Base-by-base conservation (phyloP, 2,113 vertebrate genomes). In the Mobula birostris region DNA sequence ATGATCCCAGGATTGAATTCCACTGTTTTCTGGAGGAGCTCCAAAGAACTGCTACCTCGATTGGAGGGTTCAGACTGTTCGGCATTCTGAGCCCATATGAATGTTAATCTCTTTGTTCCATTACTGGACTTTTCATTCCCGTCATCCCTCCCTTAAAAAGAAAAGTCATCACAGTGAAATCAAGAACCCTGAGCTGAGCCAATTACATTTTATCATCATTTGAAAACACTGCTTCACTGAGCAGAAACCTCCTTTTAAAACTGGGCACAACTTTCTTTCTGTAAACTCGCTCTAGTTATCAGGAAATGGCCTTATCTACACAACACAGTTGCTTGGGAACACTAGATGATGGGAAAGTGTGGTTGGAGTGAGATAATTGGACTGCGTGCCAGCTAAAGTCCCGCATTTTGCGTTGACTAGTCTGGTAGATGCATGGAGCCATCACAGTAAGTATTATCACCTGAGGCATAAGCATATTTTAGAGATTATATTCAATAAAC, bases 251-350 rank as follows among this genome's bases (percentile, higher is more conserved):
- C 85, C 61, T 66, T 68, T 87, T 19, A 36, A 66, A 63, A 90
- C 7, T 7, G 80, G 61, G 61, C 61, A 90, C 17, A 36, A 66
- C 63, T 90, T 32, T 6, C 85, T 90, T 61, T 19, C 5, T 19
- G 5, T n/a, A n/a, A 27, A 90, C 1, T n/a, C 85, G 21, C 85
- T 90, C 61, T 0, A 63, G 83, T n/a, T 63, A 63, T 17, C 27
- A 24, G 85, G 29, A 19, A 66, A 15, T n/a, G 15, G 85, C 29
- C 85, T 90, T 90, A 32, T 90, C 85, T 66, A 66, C 29, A 15
- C 85, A 66, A 19, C 2, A n/a, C 85, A 90, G 85, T 90, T 90
- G 85, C 61, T 90, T 68, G 85, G 85, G 85, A 90, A 90, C 85
- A 19, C 85, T 63, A 66, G 61, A 66, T 90, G 29, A 32, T n/a